These are phyloP conservation scores for Plagodis dolabraria DNA, from an alignment of 2,888 invertebrate genomes.

Conservation along the genomic window DNA sequence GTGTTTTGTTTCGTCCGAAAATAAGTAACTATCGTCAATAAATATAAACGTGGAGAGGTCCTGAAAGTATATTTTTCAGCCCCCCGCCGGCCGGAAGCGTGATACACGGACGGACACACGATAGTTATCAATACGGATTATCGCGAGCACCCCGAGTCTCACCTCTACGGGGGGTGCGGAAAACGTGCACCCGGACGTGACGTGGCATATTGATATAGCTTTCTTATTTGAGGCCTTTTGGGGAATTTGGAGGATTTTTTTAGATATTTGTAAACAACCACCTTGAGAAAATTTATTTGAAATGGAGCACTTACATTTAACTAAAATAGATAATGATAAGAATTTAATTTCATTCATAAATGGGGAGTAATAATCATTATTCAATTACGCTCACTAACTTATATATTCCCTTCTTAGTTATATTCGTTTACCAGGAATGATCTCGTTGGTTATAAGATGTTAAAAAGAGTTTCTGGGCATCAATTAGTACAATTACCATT, in stretches of 20 bases:
- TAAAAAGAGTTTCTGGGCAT: too few species aligned
- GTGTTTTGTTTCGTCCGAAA: conserved; percentile 7
- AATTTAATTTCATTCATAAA: too few species aligned
- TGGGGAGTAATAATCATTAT: too few species aligned
- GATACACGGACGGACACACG: conserved; percentile 61
- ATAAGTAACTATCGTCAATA: conserved; percentile 14
- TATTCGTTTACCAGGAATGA: too few species aligned
- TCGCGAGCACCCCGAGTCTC: conserved; percentile 49
- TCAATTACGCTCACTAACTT: too few species aligned
- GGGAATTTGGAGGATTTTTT: not conserved
- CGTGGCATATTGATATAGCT: conserved; percentile 57
- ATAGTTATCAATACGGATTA: conserved; percentile 77
- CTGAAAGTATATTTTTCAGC: conserved; percentile 43
- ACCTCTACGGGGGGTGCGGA: conserved; percentile 51
- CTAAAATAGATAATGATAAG: too few species aligned
- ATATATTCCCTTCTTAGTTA: too few species aligned
- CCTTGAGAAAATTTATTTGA: not conserved
- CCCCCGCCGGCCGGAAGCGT: conserved; percentile 63
- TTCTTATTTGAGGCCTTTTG: conserved; percentile 26
- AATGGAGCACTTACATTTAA: not conserved
- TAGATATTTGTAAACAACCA: not conserved
- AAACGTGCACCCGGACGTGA: conserved; percentile 53
- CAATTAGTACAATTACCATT: too few species aligned
- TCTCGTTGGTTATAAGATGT: too few species aligned
- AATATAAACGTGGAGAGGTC: conserved; percentile 25